A percentile compares a stretch with the other conserved stretches of the same genome.
These are phyloP conservation scores for Silurus asotus DNA, from an alignment of 2,113 vertebrate species.

Conservation along the genomic window DNA sequence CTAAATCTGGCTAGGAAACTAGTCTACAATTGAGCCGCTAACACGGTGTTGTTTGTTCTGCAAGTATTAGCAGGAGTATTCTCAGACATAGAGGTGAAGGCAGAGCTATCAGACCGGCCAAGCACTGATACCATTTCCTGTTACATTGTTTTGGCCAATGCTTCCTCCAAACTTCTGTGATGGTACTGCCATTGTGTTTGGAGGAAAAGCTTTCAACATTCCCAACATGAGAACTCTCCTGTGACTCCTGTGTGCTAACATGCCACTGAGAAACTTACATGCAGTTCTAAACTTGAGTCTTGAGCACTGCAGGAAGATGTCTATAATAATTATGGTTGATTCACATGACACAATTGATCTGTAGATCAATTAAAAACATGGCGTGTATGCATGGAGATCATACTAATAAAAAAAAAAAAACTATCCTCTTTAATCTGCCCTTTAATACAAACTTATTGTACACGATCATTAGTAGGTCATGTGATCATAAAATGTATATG, in stretches of 20 bases:
- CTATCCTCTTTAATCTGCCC: background rate
- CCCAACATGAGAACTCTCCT: slow-evolving; percentile 39
- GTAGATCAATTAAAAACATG: background rate
- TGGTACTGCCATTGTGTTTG: slow-evolving; percentile 52
- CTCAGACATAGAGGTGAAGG: slow-evolving; percentile 40
- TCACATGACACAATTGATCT: background rate
- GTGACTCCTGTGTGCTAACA: slow-evolving; percentile 1
- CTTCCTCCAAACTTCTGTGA: slow-evolving; percentile 52
- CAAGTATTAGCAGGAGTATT: slow-evolving; percentile 23
- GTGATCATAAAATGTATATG: background rate
- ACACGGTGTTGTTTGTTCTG: background rate
- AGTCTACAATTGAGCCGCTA: slow-evolving; percentile 3
- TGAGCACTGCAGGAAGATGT: background rate
- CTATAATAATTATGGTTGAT: background rate
- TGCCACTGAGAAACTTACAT: slow-evolving; percentile 4
- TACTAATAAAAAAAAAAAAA: background rate
- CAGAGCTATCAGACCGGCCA: slow-evolving; percentile 47
- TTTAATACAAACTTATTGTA: background rate
- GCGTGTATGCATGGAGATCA: background rate
- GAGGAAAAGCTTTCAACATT: slow-evolving; percentile 47
- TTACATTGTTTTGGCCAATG: slow-evolving; percentile 54
- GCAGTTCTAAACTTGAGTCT: background rate
- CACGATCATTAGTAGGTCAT: background rate
- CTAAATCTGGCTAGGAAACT: slow-evolving; percentile 17
- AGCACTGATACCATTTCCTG: slow-evolving; percentile 51